Conservation (phyloP, 2,888 invertebrate genomes). For the Sceliomorpha sp. region DNA sequence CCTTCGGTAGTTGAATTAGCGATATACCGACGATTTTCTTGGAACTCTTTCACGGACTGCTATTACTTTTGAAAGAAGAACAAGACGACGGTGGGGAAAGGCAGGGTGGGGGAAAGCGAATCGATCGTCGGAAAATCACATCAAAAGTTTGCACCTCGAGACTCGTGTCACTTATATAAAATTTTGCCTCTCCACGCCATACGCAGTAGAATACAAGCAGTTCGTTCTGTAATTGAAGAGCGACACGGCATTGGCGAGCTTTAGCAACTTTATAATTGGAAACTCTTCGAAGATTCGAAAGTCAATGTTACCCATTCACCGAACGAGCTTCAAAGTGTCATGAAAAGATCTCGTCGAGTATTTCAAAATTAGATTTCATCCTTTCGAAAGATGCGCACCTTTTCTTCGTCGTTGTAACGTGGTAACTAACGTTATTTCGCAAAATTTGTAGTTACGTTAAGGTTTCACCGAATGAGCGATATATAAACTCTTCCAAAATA, state of each 20-base stretch:
- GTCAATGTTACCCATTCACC: conserved; percentile 26
- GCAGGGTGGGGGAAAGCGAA: conserved; percentile 1
- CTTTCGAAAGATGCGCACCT: conserved; percentile 11
- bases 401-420: too few relatives aligned
- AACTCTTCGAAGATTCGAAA: conserved; percentile 30
- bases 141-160: conserved; percentile 9
- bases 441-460: too few relatives aligned
- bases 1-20: too few relatives aligned
- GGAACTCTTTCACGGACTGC: too few relatives aligned
- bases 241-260: conserved; percentile 16
- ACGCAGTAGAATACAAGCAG: conserved; percentile 6
- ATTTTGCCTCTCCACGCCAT: conserved; percentile 4
- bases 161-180: conserved; percentile 5
- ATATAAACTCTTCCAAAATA: too few relatives aligned
- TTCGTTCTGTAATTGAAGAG: conserved; percentile 26
- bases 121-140: conserved; percentile 1
- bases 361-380: conserved; percentile 21
- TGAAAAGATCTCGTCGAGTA: conserved; percentile 31
- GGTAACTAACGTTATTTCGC: too few relatives aligned
- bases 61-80: too few relatives aligned
- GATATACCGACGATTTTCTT: too few relatives aligned
- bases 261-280: conserved; percentile 42
- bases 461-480: too few relatives aligned
- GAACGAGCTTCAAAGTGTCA: conserved; percentile 24
- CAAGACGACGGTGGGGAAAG: too few relatives aligned